Percentiles rank a stretch among this genome's conserved stretches.
These are phyloP conservation scores for Osmoderma eremita DNA, from an alignment of 2,888 invertebrate genomes.

Conservation along the genomic window DNA sequence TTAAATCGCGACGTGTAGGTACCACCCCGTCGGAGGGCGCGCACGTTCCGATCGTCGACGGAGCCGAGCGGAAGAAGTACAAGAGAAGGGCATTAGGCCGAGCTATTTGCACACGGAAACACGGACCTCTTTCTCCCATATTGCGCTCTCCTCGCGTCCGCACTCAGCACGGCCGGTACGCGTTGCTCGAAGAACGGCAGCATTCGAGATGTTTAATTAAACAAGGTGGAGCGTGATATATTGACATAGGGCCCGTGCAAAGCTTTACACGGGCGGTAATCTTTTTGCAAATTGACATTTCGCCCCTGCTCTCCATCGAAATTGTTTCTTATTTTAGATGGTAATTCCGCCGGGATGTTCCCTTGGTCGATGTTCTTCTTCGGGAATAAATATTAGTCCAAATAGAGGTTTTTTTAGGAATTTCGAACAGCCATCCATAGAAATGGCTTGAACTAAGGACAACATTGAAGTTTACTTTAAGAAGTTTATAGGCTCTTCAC, in stretches of 20 bases:
- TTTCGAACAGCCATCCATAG: too few species aligned
- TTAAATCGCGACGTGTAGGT: constrained; percentile 34
- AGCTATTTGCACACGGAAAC: constrained; percentile 49
- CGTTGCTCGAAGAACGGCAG: not conserved
- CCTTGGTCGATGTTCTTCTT: not conserved
- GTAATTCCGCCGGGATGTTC: constrained; percentile 15
- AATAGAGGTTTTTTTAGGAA: too few species aligned
- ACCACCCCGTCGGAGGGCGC: constrained; percentile 21
- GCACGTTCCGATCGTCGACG: constrained; percentile 21
- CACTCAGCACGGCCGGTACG: not conserved
- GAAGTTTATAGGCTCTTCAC: too few species aligned
- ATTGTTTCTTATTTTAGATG: constrained; percentile 36
- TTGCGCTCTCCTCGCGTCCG: constrained; percentile 21
- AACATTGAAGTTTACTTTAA: too few species aligned
- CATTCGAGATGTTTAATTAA: constrained; percentile 52
- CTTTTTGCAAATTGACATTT: constrained; percentile 38
- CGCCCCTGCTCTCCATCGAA: constrained; percentile 18
- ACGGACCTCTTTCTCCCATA: constrained; percentile 41
- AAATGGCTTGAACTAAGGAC: too few species aligned
- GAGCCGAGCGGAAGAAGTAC: constrained; percentile 54
- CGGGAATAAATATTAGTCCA: constrained; percentile 6
- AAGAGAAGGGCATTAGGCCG: constrained; percentile 55
- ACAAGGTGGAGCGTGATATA: constrained; percentile 51
- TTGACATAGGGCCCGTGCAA: constrained; percentile 50
- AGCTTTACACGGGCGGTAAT: constrained; percentile 46